Percentiles rank a stretch among this genome's conserved stretches.
phyloP scores from a whole-genome alignment of 2,888 invertebrate genomes.

The Phania funesta region DNA sequence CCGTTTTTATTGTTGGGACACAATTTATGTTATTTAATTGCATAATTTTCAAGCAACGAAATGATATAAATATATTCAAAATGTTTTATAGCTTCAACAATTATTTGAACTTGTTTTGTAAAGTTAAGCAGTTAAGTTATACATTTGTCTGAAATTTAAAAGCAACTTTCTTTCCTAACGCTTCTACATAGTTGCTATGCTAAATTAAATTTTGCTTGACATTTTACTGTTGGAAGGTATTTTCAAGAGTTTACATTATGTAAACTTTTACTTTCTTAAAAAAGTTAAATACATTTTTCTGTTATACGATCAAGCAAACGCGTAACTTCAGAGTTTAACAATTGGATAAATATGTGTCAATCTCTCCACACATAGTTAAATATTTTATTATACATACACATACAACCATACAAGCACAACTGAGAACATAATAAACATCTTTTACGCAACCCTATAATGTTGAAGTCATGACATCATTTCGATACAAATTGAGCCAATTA shows the following conservation, averaged over 20 bases:
- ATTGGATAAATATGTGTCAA: neutral
- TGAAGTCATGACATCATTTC: neutral
- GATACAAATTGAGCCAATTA: too few species aligned
- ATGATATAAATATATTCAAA: too few species aligned
- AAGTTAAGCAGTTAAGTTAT: too few species aligned
- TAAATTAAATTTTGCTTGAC: neutral
- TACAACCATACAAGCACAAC: neutral
- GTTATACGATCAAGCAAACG: conserved; percentile 9
- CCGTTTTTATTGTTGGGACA: too few species aligned
- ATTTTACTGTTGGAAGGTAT: neutral
- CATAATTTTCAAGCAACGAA: too few species aligned
- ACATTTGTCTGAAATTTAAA: too few species aligned
- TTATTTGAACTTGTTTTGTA: too few species aligned
- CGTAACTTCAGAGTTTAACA: conserved; percentile 1
- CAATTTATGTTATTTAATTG: too few species aligned
- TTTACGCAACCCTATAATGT: conserved; percentile 10
- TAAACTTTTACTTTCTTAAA: conserved; percentile 40
- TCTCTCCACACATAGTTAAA: conserved; percentile 1
- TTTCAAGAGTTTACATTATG: conserved; percentile 5
- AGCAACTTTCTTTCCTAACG: neutral
- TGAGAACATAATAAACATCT: neutral
- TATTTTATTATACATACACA: neutral
- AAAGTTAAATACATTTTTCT: conserved; percentile 37
- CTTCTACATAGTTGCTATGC: neutral
- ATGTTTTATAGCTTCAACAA: too few species aligned